Percentiles rank a stretch among this genome's conserved stretches.
Conservation (phyloP, 2,113 vertebrate species). For the Naja naja region DNA sequence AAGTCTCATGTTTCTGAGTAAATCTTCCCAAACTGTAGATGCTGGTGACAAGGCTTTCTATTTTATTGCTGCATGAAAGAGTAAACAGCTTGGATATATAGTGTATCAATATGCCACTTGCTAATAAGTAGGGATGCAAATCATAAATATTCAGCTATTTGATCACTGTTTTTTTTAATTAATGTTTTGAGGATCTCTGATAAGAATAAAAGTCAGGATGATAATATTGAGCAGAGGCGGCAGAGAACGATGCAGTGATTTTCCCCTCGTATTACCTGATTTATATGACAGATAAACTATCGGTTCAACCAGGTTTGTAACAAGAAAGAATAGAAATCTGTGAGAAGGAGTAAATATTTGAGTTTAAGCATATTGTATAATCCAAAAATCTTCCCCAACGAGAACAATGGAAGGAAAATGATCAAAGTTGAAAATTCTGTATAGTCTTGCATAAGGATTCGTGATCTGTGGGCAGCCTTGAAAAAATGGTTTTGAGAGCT, state of each 20-base stretch:
- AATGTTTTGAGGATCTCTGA: slow-evolving; percentile 72
- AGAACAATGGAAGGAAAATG: slow-evolving; percentile 24
- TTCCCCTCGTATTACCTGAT: slow-evolving; percentile 59
- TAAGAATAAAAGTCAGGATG: slow-evolving; percentile 69
- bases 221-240: slow-evolving; percentile 59
- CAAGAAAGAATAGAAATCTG: slow-evolving; percentile 43
- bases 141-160: slow-evolving; percentile 69
- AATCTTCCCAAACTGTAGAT: slow-evolving; percentile 49
- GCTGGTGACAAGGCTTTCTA: slow-evolving; percentile 60
- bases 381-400: slow-evolving; percentile 48
- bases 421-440: slow-evolving; percentile 32
- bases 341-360: slow-evolving; percentile 44
- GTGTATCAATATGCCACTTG: slow-evolving; percentile 68
- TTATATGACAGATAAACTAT: slow-evolving; percentile 70
- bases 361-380: slow-evolving; percentile 50
- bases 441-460: neutral
- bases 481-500: neutral
- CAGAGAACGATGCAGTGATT: slow-evolving; percentile 64
- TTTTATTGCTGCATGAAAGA: slow-evolving; percentile 60
- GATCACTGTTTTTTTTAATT: slow-evolving; percentile 71
- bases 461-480: slow-evolving; percentile 41
- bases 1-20: slow-evolving; percentile 43
- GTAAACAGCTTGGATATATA: slow-evolving; percentile 62
- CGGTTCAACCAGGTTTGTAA: slow-evolving; percentile 49
- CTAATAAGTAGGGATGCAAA: slow-evolving; percentile 67